Base-by-base conservation (phyloP, 2,113 vertebrate species). In the Myocastor coypus region DNA sequence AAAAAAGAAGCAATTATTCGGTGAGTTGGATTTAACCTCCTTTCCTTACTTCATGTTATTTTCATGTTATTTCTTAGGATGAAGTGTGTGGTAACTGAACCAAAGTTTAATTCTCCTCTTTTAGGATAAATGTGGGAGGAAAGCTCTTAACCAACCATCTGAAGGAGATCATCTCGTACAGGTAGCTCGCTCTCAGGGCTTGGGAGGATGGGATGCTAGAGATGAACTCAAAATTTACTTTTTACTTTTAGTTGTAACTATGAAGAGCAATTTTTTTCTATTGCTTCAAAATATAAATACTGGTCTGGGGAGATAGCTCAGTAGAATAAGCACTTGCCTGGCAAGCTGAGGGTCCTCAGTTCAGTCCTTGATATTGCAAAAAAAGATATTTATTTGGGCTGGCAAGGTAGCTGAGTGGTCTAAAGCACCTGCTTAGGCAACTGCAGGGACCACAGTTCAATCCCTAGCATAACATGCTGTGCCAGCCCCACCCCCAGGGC, bases 131-230 rank as follows among this genome's bases (percentile, higher is more conserved):
- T 37, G 99, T 99, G 55, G 99, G 99, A 94, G 99, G 99, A 95
- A 99, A 99, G 78, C 98, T 99, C 34, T 98, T 99, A 98, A 99
- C 99, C 61, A 99, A 99, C 97, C 99, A 99, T 98, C 98, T 99
- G 77, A 99, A 99, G 98, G 99, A 99, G 98, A 99, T 99, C 19
- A 99, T 99, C 96, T 99, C 99, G 12, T 99, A 99, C 97, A 99
- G 99, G 99, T 99, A 98, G 98, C 14, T 87, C 32, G 46, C 17
- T 61, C 80, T 88, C 92, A 42, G 26, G 88, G 46, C 93, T 91
- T 84, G 77, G 28, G 50, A 85, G 24, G 37, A 59, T 86, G 40
- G 10, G 19, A 30, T 71, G 32, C 83, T 87, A 46, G 50, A 16
- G 61, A n/a, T 61, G 22, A 90, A 73, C 24, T 59, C 46, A 46